Percentiles rank a stretch among this genome's conserved stretches.
These are phyloP conservation scores for Saccostrea cuccullata DNA, from an alignment of 1,140 invertebrate genomes.

Conservation along the genomic window DNA sequence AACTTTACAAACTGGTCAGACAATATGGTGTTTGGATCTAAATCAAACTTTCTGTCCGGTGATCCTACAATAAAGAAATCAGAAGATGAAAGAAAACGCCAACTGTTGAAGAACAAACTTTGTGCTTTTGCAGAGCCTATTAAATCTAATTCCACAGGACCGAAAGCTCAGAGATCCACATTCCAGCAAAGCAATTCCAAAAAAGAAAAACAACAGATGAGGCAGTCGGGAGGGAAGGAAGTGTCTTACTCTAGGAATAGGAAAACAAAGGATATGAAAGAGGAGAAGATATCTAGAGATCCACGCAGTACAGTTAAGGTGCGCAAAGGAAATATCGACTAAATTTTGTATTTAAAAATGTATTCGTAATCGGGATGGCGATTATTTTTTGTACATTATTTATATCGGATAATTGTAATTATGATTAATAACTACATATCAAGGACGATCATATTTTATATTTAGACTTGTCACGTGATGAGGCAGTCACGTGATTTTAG, in stretches of 20 bases:
- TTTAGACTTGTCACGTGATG: no score
- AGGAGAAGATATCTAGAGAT: not conserved
- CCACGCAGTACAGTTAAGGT: no score
- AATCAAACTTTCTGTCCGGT: slow-evolving; percentile 7
- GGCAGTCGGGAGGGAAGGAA: not conserved
- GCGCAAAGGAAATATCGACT: no score
- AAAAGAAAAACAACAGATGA: not conserved
- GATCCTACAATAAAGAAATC: not conserved
- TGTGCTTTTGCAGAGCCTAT: not conserved
- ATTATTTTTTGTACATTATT: no score
- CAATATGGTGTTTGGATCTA: not conserved
- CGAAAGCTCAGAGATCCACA: not conserved
- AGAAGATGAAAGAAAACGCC: not conserved
- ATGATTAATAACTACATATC: no score
- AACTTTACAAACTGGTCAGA: no score
- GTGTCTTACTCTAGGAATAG: not conserved
- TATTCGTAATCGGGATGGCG: no score
- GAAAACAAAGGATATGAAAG: not conserved
- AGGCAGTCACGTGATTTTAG: no score
- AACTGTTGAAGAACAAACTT: not conserved
- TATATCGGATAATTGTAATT: no score
- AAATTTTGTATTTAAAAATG: no score
- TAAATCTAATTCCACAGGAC: not conserved
- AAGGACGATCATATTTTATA: no score
- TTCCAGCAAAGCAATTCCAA: not conserved